Base-by-base conservation (phyloP, 2,113 vertebrate genomes). In the Oxyura jamaicensis region DNA sequence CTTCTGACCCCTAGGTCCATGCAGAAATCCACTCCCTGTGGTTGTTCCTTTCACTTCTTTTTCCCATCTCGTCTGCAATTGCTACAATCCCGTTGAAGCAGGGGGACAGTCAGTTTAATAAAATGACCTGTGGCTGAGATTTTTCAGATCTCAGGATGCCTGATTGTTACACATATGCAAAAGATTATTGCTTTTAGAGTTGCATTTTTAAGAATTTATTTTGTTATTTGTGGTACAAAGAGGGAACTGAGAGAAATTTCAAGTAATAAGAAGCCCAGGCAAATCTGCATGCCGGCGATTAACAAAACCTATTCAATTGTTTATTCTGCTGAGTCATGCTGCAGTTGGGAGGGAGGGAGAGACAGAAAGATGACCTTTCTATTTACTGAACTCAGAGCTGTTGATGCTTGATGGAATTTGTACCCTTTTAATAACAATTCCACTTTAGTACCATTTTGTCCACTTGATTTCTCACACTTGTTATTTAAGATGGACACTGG, bases 251-350 rank as follows among this genome's bases (percentile, higher is more conserved):
- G 91, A 66, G 42, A 92, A 93, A 84, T 82, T 91, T 84, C 60
- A 75, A 91, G 58, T 53, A 79, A 75, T 73, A 87, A 91, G 93
- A 91, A 48, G 0, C 13, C 26, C 69, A 82, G 71, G 73, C 60
- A 81, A 77, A 77, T 81, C 59, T 84, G 39, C 83, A 59, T 63
- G 67, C 71, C 84, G 73, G 53, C 62, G 84, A 95, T 87, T 82
- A 84, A 92, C 36, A 91, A 92, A 96, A 87, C 36, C 77, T 28
- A 73, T 92, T 95, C 84, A 89, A 85, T 91, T 95, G 86, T 93
- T 93, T 93, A 82, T 53, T 93, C 52, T 96, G 94, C 80, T 95
- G 95, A 97, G 93, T 95, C 93, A 95, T 89, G 89, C 89, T 95
- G 95, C 94, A 92, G 53, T 93, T 87, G 69, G 73, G 88, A 97